Evolutionary conservation across 2,797 vertebrate genomes (phyloP).

Genomic region (Chelmon rostratus): DNA sequence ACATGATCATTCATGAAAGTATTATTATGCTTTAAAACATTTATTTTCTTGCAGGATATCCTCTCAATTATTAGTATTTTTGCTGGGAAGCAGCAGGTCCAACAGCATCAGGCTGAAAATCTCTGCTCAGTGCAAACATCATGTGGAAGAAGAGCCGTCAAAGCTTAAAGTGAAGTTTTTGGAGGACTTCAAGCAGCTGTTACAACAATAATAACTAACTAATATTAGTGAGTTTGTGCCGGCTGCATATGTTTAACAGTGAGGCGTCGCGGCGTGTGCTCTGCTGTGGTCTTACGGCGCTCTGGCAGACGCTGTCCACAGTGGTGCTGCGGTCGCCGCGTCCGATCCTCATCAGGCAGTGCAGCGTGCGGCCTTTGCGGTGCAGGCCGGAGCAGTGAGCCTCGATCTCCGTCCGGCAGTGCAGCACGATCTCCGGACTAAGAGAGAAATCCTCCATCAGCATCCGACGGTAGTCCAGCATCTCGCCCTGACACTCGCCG

Average conservation of each 20-base stretch:
- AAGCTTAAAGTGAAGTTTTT: not conserved
- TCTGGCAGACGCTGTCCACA: slow-evolving; percentile 90
- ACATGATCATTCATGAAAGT: not conserved
- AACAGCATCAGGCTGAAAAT: not conserved
- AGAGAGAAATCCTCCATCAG: slow-evolving; percentile 97
- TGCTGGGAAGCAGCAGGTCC: not conserved
- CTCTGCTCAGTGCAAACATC: not conserved
- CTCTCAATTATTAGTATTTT: no score
- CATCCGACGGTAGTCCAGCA: slow-evolving; percentile 97
- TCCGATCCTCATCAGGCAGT: slow-evolving; percentile 94
- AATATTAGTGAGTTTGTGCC: no score
- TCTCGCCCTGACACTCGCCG: slow-evolving; percentile 90
- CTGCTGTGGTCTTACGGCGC: slow-evolving; percentile 86
- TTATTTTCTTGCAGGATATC: not conserved
- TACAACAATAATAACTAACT: no score
- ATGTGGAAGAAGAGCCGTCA: not conserved
- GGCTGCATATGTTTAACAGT: not conserved
- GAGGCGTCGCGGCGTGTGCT: not conserved
- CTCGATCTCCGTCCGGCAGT: slow-evolving; percentile 94
- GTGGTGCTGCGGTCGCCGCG: slow-evolving; percentile 90
- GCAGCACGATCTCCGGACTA: slow-evolving; percentile 96
- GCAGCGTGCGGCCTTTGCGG: slow-evolving; percentile 92
- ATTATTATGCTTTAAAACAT: not conserved
- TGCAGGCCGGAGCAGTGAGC: slow-evolving; percentile 95
- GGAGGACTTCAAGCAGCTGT: not conserved